Conservation (phyloP, 2,888 invertebrate species). For the Aethes cnicana region DNA sequence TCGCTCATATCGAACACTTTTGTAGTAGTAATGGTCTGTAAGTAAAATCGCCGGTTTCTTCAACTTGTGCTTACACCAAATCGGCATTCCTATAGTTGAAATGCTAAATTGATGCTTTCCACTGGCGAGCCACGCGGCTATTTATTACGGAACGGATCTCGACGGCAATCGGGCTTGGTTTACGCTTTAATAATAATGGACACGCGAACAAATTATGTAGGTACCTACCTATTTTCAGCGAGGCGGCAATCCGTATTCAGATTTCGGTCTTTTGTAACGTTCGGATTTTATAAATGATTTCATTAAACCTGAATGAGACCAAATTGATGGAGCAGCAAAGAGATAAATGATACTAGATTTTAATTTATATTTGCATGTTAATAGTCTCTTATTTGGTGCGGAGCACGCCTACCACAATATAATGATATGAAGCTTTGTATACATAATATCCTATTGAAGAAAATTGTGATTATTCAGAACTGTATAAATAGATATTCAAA, state of each 20-base stretch:
- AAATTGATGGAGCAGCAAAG: constrained; percentile 6
- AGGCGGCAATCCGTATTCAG: constrained; percentile 30
- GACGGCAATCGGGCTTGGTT: constrained; percentile 42
- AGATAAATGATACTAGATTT: constrained; percentile 4
- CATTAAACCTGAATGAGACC: not conserved
- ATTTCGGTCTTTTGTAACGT: constrained; percentile 7
- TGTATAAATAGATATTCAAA: constrained; percentile 45
- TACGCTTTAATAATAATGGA: constrained; percentile 49
- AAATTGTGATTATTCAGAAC: too few relatives aligned
- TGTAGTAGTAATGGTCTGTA: too few relatives aligned
- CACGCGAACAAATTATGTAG: constrained; percentile 57
- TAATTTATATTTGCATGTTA: constrained; percentile 20
- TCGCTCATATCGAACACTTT: too few relatives aligned
- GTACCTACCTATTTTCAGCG: constrained; percentile 35
- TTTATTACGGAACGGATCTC: constrained; percentile 46
- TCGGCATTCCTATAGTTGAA: constrained; percentile 27
- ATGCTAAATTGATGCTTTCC: constrained; percentile 45
- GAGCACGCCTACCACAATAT: too few relatives aligned
- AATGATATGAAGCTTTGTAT: too few relatives aligned
- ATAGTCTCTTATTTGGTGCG: not conserved
- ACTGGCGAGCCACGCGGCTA: constrained; percentile 43
- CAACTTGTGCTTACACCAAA: constrained; percentile 14
- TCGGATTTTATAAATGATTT: not conserved
- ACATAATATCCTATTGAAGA: too few relatives aligned
- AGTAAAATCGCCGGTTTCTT: not conserved